Evolutionary conservation across 2,113 vertebrate species (phyloP).

Genomic region (Emydura subglobosa): DNA sequence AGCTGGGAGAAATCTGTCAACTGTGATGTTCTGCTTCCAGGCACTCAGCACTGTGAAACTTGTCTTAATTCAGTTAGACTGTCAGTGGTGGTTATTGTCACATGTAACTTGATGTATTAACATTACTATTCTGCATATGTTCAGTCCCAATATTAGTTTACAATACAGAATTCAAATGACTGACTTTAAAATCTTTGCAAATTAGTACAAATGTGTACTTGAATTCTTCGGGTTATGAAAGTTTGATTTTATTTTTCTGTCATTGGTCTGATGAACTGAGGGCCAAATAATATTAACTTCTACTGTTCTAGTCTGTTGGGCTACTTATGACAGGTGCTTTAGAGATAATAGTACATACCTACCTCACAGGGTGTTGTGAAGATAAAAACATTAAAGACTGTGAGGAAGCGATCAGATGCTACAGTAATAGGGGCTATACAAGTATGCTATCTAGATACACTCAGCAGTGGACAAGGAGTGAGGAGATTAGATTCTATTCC

Average conservation of each 20-base stretch:
- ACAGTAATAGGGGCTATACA: neutral
- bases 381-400: neutral
- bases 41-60: slow-evolving; percentile 41
- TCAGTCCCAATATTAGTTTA: neutral
- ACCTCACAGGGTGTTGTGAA: neutral
- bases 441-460: neutral
- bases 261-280: neutral
- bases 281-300: neutral
- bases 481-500: neutral
- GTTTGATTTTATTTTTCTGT: neutral
- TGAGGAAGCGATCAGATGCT: neutral
- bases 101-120: neutral
- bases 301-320: neutral
- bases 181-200: neutral
- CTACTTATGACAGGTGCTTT: neutral
- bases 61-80: slow-evolving; percentile 58
- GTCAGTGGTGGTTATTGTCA: slow-evolving; percentile 52
- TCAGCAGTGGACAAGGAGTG: neutral
- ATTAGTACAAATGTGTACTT: neutral
- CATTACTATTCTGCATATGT: neutral
- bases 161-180: neutral
- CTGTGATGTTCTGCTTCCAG: slow-evolving; percentile 45
- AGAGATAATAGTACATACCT: neutral
- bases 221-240: neutral
- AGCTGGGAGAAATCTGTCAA: slow-evolving; percentile 61